Evolutionary conservation across 2,797 vertebrate species (phyloP).

Genomic region (Pterois miles): DNA sequence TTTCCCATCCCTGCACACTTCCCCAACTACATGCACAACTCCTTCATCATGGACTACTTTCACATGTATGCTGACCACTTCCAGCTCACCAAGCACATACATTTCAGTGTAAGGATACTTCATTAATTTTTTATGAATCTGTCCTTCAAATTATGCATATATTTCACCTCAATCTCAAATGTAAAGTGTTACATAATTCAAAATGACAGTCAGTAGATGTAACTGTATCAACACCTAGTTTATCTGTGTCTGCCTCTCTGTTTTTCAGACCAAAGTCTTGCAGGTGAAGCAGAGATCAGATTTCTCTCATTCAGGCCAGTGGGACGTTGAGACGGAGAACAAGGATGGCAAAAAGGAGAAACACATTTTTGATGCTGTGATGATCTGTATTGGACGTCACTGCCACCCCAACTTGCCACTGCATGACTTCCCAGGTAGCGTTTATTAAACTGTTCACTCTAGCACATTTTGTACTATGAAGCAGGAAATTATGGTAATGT

Average conservation of each 20-base stretch:
- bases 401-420: slow-evolving; percentile 86
- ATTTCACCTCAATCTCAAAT: neutral
- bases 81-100: slow-evolving; percentile 82
- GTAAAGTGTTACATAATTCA: neutral
- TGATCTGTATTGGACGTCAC: slow-evolving; percentile 93
- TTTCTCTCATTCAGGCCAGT: slow-evolving; percentile 87
- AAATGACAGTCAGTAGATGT: too few species aligned
- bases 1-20: slow-evolving; percentile 90
- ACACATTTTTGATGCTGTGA: slow-evolving; percentile 87
- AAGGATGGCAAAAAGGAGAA: slow-evolving; percentile 81
- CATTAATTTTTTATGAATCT: neutral
- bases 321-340: slow-evolving; percentile 86
- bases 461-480: too few species aligned
- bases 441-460: neutral
- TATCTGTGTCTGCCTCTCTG: slow-evolving; percentile 10
- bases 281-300: slow-evolving; percentile 80
- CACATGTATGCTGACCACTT: slow-evolving; percentile 84
- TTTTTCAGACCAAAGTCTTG: slow-evolving; percentile 84
- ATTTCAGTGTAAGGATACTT: slow-evolving; percentile 82
- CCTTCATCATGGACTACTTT: slow-evolving; percentile 89
- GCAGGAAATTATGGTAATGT: neutral
- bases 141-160: neutral
- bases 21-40: slow-evolving; percentile 89
- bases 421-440: slow-evolving; percentile 88
- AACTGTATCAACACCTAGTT: neutral